phyloP scores from a whole-genome alignment of 1,140 invertebrate species.

The Tetranychus urticae region DNA sequence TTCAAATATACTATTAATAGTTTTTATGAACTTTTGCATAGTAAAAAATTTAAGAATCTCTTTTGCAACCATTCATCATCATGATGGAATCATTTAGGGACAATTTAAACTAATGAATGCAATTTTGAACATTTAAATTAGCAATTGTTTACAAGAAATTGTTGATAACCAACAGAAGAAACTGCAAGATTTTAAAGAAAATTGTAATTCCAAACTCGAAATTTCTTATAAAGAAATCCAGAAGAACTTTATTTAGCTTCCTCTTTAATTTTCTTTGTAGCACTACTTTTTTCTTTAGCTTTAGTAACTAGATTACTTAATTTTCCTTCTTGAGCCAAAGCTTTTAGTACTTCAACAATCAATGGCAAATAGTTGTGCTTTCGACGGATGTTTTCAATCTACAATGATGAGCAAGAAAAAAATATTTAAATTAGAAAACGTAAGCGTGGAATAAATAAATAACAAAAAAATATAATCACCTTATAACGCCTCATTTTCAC shows the following conservation, averaged over 20 bases:
- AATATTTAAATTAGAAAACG: neutral
- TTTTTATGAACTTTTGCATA: too few species aligned
- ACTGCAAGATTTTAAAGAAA: too few species aligned
- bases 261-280: neutral
- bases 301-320: constrained; percentile 63
- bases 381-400: constrained; percentile 66
- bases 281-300: constrained; percentile 18
- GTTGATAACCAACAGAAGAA: too few species aligned
- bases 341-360: constrained; percentile 82
- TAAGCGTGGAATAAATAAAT: too few species aligned
- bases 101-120: neutral
- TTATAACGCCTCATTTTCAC: constrained; percentile 56
- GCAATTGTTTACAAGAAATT: too few species aligned
- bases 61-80: too few species aligned
- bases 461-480: constrained; percentile 13
- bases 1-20: too few species aligned
- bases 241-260: neutral
- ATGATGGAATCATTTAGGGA: neutral
- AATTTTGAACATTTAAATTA: neutral
- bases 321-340: constrained; percentile 75
- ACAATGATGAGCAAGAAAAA: constrained; percentile 7
- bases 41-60: too few species aligned
- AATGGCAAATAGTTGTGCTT: constrained; percentile 95
- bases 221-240: neutral
- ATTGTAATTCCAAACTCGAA: too few species aligned